Evolutionary conservation across 2,888 invertebrate species (phyloP), one percentile per base, ranked within the genome.

Genomic region (Chymomyza caudatula): DNA sequence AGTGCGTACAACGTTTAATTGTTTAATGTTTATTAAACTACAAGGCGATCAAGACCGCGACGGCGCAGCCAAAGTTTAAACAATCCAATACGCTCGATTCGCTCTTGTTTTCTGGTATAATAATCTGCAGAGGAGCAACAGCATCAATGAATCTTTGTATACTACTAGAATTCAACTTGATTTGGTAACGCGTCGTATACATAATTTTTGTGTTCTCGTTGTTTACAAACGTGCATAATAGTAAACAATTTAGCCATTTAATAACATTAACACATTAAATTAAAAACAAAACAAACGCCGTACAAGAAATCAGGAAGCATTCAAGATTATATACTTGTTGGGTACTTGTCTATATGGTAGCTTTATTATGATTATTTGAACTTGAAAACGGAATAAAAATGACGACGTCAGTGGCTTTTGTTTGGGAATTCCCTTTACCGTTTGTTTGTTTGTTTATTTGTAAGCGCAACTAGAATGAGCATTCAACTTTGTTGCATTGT

Each of bases 221-320:
- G 83, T 83, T 83, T 83, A 83, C 83, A 83, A 82, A 77, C 74
- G 76, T 76, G 77, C 79, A 84, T 77, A 78, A 78, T 86, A 88
- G 87, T 88, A 88, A 88, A 88, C 87, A 88, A 87, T 85, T 81
- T 86, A 72, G 79, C 78, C 77, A 86, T 88, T 88, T 87, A 87
- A 87, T 87, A 88, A 87, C 80, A 88, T 85, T 84, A 84, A 79
- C 81, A 79, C 81, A 85, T 83, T 82, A 79, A 87, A 82, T 87
- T 82, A 84, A 83, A 85, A 82, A 78, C 86, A 81, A 87, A 85
- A 79, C 81, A 86, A 79, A 77, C 76, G 71, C 74, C 72, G 75
- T 77, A 73, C 73, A 72, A 74, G 77, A 74, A 76, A 67, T 66
- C 73, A 65, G 65, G 60, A 71, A 37, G 43, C 58, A 54, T 19